These are phyloP conservation scores for Aptenodytes patagonicus DNA, from an alignment of 2,113 vertebrate genomes.

Conservation along the genomic window DNA sequence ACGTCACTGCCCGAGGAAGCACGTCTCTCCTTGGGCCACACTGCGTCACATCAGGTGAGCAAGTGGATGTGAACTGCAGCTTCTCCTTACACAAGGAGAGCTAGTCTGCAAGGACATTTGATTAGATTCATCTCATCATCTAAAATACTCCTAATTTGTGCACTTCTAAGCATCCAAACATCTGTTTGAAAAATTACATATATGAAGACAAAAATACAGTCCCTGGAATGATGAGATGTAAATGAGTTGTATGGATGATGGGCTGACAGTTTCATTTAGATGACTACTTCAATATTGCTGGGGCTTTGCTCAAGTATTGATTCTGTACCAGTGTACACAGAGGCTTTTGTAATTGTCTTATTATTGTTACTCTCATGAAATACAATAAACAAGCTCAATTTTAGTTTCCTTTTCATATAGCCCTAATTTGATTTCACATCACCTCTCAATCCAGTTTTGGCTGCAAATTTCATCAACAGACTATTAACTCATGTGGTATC, in stretches of 20 bases:
- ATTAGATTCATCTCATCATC: neutral
- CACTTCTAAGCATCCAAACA: neutral
- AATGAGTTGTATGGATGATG: neutral
- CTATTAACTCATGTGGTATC: neutral
- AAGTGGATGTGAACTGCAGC: neutral
- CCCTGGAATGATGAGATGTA: neutral
- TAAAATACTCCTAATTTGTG: neutral
- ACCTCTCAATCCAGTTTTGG: neutral
- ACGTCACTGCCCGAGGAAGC: neutral
- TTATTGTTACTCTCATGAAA: neutral
- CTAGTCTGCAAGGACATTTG: neutral
- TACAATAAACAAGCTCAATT: neutral
- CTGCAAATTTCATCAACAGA: neutral
- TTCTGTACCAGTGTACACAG: neutral
- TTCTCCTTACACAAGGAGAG: neutral
- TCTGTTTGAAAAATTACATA: neutral
- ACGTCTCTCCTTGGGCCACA: neutral
- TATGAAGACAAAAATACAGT: neutral
- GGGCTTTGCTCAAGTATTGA: neutral
- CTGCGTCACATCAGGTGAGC: neutral
- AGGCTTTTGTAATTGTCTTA: neutral
- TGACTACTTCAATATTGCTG: neutral
- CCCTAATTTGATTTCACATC: neutral
- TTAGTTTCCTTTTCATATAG: neutral
- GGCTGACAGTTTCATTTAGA: neutral